Evolutionary conservation across 2,797 vertebrate genomes (phyloP), one percentile per base, ranked within the genome.

Genomic region (Bradypodion ventrale): DNA sequence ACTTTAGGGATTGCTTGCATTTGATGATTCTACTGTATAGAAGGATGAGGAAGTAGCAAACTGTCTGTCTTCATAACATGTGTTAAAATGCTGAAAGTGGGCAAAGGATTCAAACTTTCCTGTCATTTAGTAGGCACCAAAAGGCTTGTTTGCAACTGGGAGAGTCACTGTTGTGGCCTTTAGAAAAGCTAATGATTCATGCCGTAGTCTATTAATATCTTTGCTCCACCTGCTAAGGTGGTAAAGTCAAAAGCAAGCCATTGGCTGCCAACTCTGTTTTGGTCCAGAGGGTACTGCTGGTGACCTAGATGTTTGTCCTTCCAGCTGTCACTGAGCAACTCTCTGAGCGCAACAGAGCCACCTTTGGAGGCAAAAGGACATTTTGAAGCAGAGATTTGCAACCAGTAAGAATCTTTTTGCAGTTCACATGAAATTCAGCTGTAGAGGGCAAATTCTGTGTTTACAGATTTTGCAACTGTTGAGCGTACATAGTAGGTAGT

Each of bases 201-300:
- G 52, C 56, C 66, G 42, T 63, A 59, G 37, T 44, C 52, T 87
- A 84, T 82, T 81, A 85, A 83, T 83, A 84, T 59, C 52, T 70
- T 73, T 82, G 60, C 59, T 79, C 85, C 85, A 86, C 87, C 89
- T 87, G 85, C 82, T 89, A 86, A 91, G 91, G 88, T 88, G 89
- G 52, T 81, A 83, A 78, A 74, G 66, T 60, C 42, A 63, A 88
- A 87, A 49, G 82, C 46, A 65, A 80, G 84, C 83, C 70, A 52
- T 83, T 69, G 25, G 63, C 49, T 60, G 70, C n/a, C 66, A 49
- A 19, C 80, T 73, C 52, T 68, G 25, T 52, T 83, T 86, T 75
- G 75, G 62, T 83, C 84, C 85, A 74, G 79, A 84, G 81, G 83
- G 68, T 73, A 75, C 76, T 82, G 85, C 87, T 81, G 65, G 69